These are phyloP conservation scores for Peromyscus melanophrys DNA, from an alignment of 2,797 vertebrate genomes.

Conservation along the genomic window DNA sequence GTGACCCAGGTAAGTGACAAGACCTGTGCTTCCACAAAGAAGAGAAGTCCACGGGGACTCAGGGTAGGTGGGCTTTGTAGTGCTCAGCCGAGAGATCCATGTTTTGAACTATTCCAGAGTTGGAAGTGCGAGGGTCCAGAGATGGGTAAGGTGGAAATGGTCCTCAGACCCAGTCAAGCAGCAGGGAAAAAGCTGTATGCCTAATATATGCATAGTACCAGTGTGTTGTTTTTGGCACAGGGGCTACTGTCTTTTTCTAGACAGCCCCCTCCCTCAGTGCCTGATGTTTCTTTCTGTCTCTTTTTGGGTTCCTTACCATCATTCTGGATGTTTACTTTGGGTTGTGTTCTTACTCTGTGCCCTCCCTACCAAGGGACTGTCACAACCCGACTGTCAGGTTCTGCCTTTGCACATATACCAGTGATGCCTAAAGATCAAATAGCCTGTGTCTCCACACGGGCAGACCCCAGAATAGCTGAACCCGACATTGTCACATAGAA, in stretches of 20 bases:
- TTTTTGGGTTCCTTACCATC: background rate
- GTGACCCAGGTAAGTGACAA: conserved; percentile 80
- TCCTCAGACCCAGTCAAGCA: background rate
- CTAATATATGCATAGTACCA: no score
- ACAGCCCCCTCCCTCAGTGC: background rate
- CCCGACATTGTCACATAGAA: background rate
- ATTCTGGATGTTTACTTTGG: background rate
- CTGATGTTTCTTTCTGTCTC: background rate
- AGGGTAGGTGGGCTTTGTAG: background rate
- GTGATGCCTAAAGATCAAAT: background rate
- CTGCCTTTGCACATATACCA: background rate
- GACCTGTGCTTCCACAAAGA: background rate
- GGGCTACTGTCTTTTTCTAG: background rate
- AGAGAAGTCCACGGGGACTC: background rate
- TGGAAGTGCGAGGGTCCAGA: background rate
- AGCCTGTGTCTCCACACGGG: background rate
- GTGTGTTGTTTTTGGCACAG: background rate
- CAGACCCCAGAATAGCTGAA: background rate
- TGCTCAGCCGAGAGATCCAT: background rate
- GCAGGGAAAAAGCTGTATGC: background rate
- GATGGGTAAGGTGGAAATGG: background rate
- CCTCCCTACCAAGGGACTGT: background rate
- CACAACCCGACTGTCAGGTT: background rate
- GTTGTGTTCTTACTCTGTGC: background rate
- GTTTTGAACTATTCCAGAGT: background rate